A percentile compares a stretch with the other conserved stretches of the same genome.
These are phyloP conservation scores for Sepiola atlantica DNA, from an alignment of 2,888 invertebrate species.

Conservation along the genomic window DNA sequence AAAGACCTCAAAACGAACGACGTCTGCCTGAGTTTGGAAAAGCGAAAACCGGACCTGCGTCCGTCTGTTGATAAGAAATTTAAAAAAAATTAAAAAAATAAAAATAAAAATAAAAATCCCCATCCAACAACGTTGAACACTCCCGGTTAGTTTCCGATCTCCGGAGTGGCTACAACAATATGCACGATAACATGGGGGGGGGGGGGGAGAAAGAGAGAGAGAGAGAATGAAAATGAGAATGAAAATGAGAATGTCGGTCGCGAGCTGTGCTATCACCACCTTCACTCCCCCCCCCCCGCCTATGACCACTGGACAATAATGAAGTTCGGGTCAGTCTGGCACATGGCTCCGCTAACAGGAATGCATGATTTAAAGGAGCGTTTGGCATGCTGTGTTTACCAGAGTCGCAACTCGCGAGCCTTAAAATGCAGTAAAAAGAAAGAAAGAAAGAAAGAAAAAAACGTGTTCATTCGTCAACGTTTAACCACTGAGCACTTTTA, in stretches of 20 bases:
- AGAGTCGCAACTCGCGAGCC: no score
- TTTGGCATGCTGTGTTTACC: not conserved
- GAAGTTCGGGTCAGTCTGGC: not conserved
- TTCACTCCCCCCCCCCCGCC: not conserved
- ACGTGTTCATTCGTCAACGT: no score
- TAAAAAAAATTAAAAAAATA: no score
- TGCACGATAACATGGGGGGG: not conserved
- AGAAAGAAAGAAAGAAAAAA: no score
- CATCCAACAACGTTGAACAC: not conserved
- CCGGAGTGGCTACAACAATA: not conserved
- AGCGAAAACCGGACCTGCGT: not conserved
- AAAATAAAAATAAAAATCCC: no score
- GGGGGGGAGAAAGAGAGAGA: not conserved
- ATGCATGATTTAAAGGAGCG: not conserved
- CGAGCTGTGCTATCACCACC: not conserved
- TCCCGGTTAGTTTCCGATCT: not conserved
- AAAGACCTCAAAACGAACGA: not conserved
- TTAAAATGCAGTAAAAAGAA: no score
- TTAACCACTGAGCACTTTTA: no score
- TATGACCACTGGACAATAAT: not conserved
- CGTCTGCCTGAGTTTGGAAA: not conserved
- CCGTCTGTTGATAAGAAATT: not conserved
- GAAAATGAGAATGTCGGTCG: not conserved
- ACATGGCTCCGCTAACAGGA: not conserved
- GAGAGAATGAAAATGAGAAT: not conserved